Conservation (phyloP, 2,113 vertebrate species). For the Saimiri boliviensis region DNA sequence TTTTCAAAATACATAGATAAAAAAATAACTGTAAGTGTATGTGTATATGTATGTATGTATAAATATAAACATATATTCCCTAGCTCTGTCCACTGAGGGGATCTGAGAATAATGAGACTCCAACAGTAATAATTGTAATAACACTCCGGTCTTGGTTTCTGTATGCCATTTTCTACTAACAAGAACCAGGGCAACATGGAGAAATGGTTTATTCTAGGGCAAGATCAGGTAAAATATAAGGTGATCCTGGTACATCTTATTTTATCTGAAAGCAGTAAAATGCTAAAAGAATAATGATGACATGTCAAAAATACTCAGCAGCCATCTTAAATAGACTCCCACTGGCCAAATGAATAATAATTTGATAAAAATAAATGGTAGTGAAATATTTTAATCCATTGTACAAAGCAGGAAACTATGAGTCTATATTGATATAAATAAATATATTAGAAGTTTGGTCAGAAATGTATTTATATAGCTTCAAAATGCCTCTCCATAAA, state of each 20-base stretch:
- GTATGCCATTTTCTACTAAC: neutral
- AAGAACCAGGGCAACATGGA: neutral
- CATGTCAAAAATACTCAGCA: neutral
- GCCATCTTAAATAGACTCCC: neutral
- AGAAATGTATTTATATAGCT: neutral
- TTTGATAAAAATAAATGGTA: neutral
- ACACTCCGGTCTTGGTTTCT: neutral
- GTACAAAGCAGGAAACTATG: neutral
- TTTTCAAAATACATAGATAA: neutral
- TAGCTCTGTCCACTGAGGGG: neutral
- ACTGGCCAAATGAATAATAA: neutral
- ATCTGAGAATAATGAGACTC: neutral
- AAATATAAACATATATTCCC: neutral
- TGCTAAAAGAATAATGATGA: neutral
- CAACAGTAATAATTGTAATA: neutral
- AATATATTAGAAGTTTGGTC: neutral
- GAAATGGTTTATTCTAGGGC: neutral
- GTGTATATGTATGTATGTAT: neutral
- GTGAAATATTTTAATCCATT: neutral
- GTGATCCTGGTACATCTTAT: neutral
- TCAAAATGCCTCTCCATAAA: neutral
- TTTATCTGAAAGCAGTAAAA: constrained; percentile 10
- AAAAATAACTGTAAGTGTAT: neutral
- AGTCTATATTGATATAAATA: neutral
- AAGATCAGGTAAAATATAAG: neutral